These are phyloP conservation scores for Iguana delicatissima DNA, from an alignment of 2,797 vertebrate species.

Conservation along the genomic window DNA sequence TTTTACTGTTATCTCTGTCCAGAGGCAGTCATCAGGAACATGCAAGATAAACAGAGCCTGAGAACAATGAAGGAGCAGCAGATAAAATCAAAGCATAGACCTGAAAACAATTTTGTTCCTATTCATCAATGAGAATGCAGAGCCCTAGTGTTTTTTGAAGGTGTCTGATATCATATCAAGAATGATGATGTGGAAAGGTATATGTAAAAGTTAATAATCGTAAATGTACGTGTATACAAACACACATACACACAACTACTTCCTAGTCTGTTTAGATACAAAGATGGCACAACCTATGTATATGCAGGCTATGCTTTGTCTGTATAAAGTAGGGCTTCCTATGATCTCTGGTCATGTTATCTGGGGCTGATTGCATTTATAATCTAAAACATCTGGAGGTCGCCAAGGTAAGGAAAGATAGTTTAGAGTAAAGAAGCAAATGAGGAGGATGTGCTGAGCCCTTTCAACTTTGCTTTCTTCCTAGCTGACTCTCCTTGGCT, in stretches of 20 bases:
- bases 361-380: not conserved
- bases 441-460: not conserved
- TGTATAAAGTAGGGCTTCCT: not conserved
- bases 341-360: not conserved
- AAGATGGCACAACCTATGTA: not conserved
- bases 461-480: not conserved
- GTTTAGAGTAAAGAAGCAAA: not conserved
- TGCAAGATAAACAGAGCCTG: slow-evolving; percentile 40
- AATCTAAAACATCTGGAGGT: not conserved
- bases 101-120: slow-evolving; percentile 13
- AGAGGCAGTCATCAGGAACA: slow-evolving; percentile 25
- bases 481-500: not conserved
- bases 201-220: not conserved
- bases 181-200: not conserved
- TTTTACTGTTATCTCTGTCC: not conserved
- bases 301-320: not conserved
- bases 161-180: not conserved
- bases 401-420: not conserved
- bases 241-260: no score
- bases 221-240: no score
- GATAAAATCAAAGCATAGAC: slow-evolving; percentile 28
- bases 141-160: not conserved
- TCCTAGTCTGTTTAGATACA: no score
- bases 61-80: slow-evolving; percentile 6
- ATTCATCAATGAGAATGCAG: not conserved